phyloP scores from a whole-genome alignment of 2,888 invertebrate species.

The Luffia ferchaultella region DNA sequence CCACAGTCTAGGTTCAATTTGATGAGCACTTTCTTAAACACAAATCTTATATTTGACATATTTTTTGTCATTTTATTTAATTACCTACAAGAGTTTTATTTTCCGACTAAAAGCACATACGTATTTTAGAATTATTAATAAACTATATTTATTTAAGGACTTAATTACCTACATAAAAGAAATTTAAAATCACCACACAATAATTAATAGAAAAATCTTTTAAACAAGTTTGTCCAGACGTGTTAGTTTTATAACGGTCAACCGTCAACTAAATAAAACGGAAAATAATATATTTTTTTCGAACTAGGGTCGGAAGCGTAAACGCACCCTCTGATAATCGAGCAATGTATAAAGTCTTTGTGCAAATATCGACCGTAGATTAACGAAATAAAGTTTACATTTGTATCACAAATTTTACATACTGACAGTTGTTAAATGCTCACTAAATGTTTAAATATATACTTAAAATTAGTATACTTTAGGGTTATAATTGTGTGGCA shows the following conservation, averaged over 20 bases:
- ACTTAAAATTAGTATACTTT: not conserved
- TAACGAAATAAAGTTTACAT: not conserved
- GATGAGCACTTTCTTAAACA: conserved; percentile 9
- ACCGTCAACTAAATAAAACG: conserved; percentile 41
- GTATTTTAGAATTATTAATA: not conserved
- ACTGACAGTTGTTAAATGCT: not conserved
- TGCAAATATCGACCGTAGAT: not conserved
- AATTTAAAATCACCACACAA: not conserved
- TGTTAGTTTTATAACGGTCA: conserved; percentile 30
- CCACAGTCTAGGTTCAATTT: too few relatives aligned
- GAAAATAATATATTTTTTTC: conserved; percentile 31
- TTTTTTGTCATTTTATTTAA: not conserved
- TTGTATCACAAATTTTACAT: not conserved
- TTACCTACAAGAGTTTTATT: not conserved
- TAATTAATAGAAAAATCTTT: not conserved
- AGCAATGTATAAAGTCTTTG: not conserved
- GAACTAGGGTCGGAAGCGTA: conserved; percentile 46
- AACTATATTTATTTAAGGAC: not conserved
- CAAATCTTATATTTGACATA: not conserved
- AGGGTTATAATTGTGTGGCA: not conserved
- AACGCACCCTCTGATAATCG: conserved; percentile 42
- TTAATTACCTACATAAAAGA: not conserved
- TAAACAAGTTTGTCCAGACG: conserved; percentile 12
- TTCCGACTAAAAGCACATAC: not conserved
- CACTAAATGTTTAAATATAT: not conserved